Evolutionary conservation across 2,888 invertebrate genomes (phyloP).

Genomic region (Perithous albicinctus): DNA sequence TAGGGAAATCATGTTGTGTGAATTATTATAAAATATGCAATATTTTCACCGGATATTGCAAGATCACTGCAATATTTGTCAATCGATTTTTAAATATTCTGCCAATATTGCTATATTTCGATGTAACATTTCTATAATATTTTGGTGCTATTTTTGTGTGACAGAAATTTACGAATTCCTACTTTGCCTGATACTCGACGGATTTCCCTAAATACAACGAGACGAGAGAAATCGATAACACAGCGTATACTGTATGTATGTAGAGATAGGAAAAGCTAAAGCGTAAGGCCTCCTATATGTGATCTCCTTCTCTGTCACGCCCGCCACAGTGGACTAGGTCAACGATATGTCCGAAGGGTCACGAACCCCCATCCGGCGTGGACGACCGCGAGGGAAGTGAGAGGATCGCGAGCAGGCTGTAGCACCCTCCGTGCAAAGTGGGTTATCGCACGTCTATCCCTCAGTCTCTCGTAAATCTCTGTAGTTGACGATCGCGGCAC

Average conservation of each 20-base stretch:
- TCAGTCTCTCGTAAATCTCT: slow-evolving; percentile 64
- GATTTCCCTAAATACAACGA: slow-evolving; percentile 10
- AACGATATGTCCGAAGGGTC: slow-evolving; percentile 66
- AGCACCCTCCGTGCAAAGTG: slow-evolving; percentile 48
- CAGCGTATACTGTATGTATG: slow-evolving; percentile 1
- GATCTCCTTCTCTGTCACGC: slow-evolving; percentile 14
- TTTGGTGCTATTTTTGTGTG: neutral
- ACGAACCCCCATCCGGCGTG: slow-evolving; percentile 56
- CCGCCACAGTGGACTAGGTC: slow-evolving; percentile 56
- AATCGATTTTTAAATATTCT: neutral
- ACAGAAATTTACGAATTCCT: neutral
- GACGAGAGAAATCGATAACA: slow-evolving; percentile 27
- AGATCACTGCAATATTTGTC: too few relatives aligned
- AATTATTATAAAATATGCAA: too few relatives aligned
- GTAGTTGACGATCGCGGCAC: slow-evolving; percentile 60
- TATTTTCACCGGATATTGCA: too few relatives aligned
- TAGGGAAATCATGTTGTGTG: too few relatives aligned
- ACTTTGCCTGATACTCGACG: neutral
- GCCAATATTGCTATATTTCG: neutral
- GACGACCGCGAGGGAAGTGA: slow-evolving; percentile 43
- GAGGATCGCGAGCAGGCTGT: slow-evolving; percentile 31
- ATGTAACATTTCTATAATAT: neutral
- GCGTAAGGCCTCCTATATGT: slow-evolving; percentile 18
- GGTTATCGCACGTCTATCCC: slow-evolving; percentile 62
- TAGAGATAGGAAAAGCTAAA: slow-evolving; percentile 14